phyloP scores from a whole-genome alignment of 2,113 vertebrate species.

The Brienomyrus longianalis region DNA sequence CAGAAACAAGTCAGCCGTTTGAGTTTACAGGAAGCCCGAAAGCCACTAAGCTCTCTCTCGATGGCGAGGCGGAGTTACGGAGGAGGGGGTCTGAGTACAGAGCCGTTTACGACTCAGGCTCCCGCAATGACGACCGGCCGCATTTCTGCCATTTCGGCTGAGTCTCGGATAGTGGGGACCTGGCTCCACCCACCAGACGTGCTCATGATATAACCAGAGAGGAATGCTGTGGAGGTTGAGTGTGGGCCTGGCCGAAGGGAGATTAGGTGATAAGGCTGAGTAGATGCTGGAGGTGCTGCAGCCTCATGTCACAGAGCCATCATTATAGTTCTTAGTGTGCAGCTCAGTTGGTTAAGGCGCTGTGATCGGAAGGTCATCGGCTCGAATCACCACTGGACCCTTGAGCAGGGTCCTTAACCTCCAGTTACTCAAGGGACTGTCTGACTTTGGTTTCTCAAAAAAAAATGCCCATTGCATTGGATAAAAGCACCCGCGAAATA shows the following conservation, averaged over 20 bases:
- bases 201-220: background rate
- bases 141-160: background rate
- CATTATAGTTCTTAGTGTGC: background rate
- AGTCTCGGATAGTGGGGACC: background rate
- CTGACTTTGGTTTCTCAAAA: background rate
- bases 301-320: background rate
- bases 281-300: background rate
- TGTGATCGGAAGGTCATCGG: background rate
- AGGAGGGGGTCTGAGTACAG: background rate
- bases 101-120: background rate
- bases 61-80: background rate
- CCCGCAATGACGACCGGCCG: background rate
- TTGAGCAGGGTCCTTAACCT: background rate
- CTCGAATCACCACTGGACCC: background rate
- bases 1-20: background rate
- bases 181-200: background rate
- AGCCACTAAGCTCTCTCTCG: background rate
- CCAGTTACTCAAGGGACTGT: background rate
- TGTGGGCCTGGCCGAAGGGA: background rate
- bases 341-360: background rate
- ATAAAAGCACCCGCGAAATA: background rate
- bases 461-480: background rate
- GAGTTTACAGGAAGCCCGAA: background rate
- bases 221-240: conserved; percentile 11
- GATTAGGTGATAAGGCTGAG: background rate